phyloP scores from a whole-genome alignment of 2,113 vertebrate genomes.

The Eonycteris spelaea region DNA sequence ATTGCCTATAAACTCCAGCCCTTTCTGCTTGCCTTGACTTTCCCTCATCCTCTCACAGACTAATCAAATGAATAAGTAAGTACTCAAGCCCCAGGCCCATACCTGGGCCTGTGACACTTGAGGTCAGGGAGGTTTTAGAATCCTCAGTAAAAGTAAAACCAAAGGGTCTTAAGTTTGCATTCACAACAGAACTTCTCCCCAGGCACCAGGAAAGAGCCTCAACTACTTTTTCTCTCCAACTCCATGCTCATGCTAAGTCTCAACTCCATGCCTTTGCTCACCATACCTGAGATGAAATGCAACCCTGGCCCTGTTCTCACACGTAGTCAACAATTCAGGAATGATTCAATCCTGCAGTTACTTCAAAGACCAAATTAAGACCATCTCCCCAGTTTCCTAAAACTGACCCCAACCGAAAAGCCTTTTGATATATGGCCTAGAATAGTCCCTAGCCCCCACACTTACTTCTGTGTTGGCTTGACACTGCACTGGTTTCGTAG shows the following conservation, averaged over 20 bases:
- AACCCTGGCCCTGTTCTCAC: not conserved
- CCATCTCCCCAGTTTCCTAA: not conserved
- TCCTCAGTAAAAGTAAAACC: not conserved
- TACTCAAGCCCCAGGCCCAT: not conserved
- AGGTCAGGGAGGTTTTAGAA: not conserved
- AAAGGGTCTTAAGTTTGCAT: not conserved
- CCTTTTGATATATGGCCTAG: not conserved
- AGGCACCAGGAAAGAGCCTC: not conserved
- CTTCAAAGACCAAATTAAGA: constrained; percentile 20
- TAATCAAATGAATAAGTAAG: not conserved
- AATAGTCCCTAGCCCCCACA: not conserved
- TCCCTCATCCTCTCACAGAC: not conserved
- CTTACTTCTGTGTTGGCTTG: not conserved
- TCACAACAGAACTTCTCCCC: not conserved
- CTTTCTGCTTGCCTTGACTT: not conserved
- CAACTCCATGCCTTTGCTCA: not conserved
- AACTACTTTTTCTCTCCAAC: constrained; percentile 7
- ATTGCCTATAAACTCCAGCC: not conserved
- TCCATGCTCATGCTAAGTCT: not conserved
- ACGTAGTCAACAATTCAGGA: not conserved
- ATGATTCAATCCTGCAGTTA: not conserved
- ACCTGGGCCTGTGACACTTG: not conserved
- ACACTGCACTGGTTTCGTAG: not conserved
- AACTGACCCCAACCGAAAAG: not conserved
- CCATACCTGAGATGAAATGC: not conserved